Evolutionary conservation across 2,888 invertebrate species (phyloP).

Genomic region (Andrena chrysosceles): DNA sequence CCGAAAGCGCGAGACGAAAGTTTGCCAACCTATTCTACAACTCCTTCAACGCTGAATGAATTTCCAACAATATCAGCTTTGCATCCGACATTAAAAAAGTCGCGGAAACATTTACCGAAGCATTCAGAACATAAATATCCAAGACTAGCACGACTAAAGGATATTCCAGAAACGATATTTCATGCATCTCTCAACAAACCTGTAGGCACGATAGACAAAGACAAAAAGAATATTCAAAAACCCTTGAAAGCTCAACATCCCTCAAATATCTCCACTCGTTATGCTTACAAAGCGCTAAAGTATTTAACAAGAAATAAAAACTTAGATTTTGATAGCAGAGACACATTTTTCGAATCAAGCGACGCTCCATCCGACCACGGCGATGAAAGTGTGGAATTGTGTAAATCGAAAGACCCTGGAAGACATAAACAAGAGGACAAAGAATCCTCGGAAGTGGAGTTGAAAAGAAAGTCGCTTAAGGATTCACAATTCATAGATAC

Average conservation of each 20-base stretch:
- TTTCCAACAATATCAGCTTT: neutral
- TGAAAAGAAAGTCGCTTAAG: constrained; percentile 54
- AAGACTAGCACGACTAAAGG: neutral
- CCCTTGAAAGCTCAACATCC: constrained; percentile 21
- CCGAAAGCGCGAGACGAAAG: neutral
- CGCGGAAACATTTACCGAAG: constrained; percentile 6
- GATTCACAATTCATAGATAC: constrained; percentile 18
- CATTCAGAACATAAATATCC: neutral
- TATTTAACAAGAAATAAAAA: constrained; percentile 59
- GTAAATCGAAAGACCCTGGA: neutral
- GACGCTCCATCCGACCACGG: no score
- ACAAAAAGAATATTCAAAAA: neutral
- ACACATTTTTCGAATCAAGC: neutral
- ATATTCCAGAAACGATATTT: neutral
- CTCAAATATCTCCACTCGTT: constrained; percentile 56
- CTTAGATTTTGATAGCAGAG: constrained; percentile 46
- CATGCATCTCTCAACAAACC: no score
- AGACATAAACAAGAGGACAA: constrained; percentile 13
- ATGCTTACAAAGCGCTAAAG: constrained; percentile 70
- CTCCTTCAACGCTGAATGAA: neutral
- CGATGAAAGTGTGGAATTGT: neutral
- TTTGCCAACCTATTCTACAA: neutral
- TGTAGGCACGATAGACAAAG: neutral
- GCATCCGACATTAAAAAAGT: neutral
- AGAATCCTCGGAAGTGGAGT: constrained; percentile 53